Percentiles rank a stretch among this genome's conserved stretches.
Evolutionary conservation across 1,140 invertebrate species (phyloP).

Genomic region (Phocides pigmalion): DNA sequence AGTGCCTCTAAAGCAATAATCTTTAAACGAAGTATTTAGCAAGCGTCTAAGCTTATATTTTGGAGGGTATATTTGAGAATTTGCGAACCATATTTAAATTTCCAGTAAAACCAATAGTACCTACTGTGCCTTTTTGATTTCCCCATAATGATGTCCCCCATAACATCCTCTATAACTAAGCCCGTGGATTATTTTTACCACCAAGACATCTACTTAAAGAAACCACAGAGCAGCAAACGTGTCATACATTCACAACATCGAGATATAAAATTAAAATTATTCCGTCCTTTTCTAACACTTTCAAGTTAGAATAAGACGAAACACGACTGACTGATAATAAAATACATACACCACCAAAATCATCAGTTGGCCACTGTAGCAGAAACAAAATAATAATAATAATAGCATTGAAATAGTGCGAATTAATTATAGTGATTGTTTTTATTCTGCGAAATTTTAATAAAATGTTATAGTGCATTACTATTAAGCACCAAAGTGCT

Average conservation of each 20-base stretch:
- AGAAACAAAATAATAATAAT: neutral
- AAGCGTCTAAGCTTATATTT: no score
- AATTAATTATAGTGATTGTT: neutral
- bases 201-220: neutral
- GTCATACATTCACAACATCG: neutral
- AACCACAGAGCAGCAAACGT: neutral
- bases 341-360: neutral
- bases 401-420: neutral
- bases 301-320: slow-evolving; percentile 2
- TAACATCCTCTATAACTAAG: no score
- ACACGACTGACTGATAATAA: neutral
- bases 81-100: no score
- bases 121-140: no score
- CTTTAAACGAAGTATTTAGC: no score
- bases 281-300: neutral
- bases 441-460: no score
- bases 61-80: no score
- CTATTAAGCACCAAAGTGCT: neutral
- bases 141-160: no score
- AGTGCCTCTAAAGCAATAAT: no score
- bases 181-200: no score
- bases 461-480: neutral
- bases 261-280: neutral
- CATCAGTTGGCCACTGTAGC: neutral
- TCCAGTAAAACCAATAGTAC: no score